These are phyloP conservation scores for Phalacrocorax carbo DNA, from an alignment of 2,113 vertebrate species.

Conservation along the genomic window DNA sequence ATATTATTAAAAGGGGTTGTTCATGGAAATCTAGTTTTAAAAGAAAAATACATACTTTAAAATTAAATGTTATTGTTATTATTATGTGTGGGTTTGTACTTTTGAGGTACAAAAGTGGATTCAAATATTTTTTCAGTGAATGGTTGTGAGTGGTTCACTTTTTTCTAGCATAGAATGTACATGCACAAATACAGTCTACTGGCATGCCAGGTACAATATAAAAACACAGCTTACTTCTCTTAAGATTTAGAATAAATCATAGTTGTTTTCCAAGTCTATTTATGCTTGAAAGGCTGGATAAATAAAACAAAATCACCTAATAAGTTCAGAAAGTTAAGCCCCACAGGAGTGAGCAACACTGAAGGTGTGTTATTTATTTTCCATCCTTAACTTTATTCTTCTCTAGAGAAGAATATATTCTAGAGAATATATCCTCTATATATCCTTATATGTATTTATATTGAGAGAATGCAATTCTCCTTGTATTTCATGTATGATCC, in stretches of 20 bases:
- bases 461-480: background rate
- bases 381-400: background rate
- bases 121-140: background rate
- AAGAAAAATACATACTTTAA: background rate
- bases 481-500: background rate
- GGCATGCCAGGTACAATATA: background rate
- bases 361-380: background rate
- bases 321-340: background rate
- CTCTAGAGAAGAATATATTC: background rate
- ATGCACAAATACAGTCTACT: background rate
- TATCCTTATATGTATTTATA: background rate
- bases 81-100: background rate
- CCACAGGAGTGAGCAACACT: background rate
- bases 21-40: background rate
- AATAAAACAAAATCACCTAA: background rate
- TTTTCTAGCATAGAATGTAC: background rate
- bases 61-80: background rate
- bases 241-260: background rate
- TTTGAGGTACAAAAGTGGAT: background rate
- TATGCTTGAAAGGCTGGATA: background rate
- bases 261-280: background rate
- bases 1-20: background rate
- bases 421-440: background rate
- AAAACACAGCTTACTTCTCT: background rate
- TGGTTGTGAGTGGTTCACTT: accelerated